Conservation (phyloP, 2,113 vertebrate species). For the Argyrosomus japonicus region DNA sequence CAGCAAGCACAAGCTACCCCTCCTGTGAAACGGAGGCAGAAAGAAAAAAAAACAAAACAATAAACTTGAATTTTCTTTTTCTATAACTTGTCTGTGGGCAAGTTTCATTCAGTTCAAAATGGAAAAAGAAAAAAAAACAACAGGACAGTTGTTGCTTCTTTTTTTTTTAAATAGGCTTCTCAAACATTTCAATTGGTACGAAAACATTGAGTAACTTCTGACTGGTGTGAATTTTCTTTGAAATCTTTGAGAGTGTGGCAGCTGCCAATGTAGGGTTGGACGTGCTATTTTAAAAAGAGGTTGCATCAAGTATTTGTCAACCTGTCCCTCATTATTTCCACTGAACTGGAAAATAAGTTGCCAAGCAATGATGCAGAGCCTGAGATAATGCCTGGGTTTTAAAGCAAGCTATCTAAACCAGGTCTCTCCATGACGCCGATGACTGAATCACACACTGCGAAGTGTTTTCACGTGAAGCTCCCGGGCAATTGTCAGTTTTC, state of each 20-base stretch:
- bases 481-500: conserved; percentile 55
- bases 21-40: conserved; percentile 60
- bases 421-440: conserved; percentile 64
- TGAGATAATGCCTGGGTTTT: conserved; percentile 73
- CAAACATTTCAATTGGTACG: conserved; percentile 54
- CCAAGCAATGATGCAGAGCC: conserved; percentile 71
- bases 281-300: conserved; percentile 66
- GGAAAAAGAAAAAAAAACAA: conserved; percentile 14
- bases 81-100: conserved; percentile 24
- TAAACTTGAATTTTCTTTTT: not conserved
- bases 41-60: not conserved
- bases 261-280: conserved; percentile 58
- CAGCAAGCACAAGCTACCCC: conserved; percentile 62
- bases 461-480: conserved; percentile 64
- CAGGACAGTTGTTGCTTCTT: not conserved
- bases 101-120: conserved; percentile 50
- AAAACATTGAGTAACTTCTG: conserved; percentile 42
- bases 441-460: conserved; percentile 54
- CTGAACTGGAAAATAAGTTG: conserved; percentile 86
- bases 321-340: conserved; percentile 78
- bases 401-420: conserved; percentile 75
- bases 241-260: conserved; percentile 66
- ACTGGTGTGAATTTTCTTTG: conserved; percentile 53
- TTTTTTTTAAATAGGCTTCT: conserved; percentile 32
- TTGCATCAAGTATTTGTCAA: conserved; percentile 81